Evolutionary conservation across 1,140 invertebrate genomes (phyloP), one percentile per base, ranked within the genome.

Genomic region (Zaprionus taronus): DNA sequence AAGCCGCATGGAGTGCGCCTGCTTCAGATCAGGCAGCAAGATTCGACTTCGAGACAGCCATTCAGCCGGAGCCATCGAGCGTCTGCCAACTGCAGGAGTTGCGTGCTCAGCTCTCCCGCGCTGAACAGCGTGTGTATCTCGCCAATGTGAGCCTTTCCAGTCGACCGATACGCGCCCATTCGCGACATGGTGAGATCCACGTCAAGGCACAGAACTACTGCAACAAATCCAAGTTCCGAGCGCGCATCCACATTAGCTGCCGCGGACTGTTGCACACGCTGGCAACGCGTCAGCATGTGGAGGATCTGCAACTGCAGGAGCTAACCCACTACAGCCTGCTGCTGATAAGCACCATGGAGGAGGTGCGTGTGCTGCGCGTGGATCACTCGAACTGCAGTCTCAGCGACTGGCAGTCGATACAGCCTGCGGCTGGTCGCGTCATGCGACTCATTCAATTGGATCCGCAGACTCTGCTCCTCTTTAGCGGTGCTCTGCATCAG

Each of bases 331-430:
- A 51, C 7, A 58, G 66, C 26, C 47, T 79, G 0, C 38, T 92
- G 3, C 38, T 92, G 1, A 61, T 90, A 3, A 56, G 79, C 72
- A 81, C 80, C 20, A 31, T 63, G 5, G 71, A 91, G n/a, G 91
- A 92, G 26, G 81, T 92, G 14, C 83, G 91, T 11, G 57, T 92
- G 14, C 47, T 92, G 44, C 79, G 65, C 20, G 28, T 92, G 0
- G 53, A 76, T 24, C 31, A 65, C 2, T 26, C 38, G 2, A 76
- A 72, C 7, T 89, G 79, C 26, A 77, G 61, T n/a, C 66, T 92
- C 3, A 75, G 22, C 22, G 91, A 92, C 34, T 92, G 87, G 91
- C 91, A 92, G 14, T 89, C 85, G 0, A 17, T 92, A 15, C 58
- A 58, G 0, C 61, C 74, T 0, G 77, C 77, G 2, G 63, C 83